A percentile compares a stretch with the other conserved stretches of the same genome.
Evolutionary conservation across 2,888 invertebrate species (phyloP).

Genomic region (Platynereis dumerilii): DNA sequence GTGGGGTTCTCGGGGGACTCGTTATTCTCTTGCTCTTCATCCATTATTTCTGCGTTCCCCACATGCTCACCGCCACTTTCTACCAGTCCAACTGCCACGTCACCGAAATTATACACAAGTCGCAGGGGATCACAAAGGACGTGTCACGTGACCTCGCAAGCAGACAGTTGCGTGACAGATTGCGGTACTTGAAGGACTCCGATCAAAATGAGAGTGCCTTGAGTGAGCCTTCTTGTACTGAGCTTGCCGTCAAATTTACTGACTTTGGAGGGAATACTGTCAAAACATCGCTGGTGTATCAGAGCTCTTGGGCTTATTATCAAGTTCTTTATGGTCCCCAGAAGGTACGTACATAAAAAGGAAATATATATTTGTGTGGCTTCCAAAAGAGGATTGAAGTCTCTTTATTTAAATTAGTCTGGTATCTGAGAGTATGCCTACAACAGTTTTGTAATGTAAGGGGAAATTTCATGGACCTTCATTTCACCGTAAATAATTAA

Average conservation of each 20-base stretch:
- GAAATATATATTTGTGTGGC: no score
- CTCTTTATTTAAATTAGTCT: no score
- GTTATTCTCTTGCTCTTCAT: neutral
- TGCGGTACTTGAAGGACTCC: neutral
- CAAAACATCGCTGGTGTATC: neutral
- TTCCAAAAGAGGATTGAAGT: no score
- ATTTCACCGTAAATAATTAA: no score
- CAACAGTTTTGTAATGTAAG: no score
- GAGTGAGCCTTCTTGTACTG: neutral
- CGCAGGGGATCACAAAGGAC: neutral
- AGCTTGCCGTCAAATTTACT: neutral
- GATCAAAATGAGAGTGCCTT: neutral
- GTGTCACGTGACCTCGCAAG: neutral
- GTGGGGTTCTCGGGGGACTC: neutral
- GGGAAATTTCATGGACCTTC: no score
- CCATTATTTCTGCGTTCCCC: slow-evolving; percentile 1
- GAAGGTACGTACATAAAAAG: slow-evolving; percentile 4
- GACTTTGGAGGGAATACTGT: neutral
- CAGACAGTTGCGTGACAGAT: neutral
- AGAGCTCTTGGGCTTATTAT: neutral
- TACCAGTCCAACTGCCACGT: neutral
- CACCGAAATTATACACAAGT: neutral
- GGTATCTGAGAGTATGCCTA: no score
- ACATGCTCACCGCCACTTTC: slow-evolving; percentile 6
- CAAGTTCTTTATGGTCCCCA: slow-evolving; percentile 6